A percentile compares a stretch with the other conserved stretches of the same genome.
These are phyloP conservation scores for Panurus biarmicus DNA, from an alignment of 2,113 vertebrate genomes.

Conservation along the genomic window DNA sequence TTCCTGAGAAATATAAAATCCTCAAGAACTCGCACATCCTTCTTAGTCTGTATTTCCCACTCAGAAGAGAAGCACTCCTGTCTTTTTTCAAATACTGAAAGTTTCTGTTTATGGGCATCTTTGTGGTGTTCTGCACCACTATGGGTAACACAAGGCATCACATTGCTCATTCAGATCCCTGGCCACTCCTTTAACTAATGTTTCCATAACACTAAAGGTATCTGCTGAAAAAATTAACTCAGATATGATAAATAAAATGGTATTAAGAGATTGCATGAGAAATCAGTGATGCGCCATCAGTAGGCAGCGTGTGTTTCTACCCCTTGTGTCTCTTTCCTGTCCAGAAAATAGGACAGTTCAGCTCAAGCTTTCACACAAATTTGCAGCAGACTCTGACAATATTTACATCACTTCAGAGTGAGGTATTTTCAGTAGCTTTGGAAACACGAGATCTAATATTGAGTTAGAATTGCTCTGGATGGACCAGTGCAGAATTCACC, in stretches of 20 bases:
- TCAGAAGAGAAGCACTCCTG: not conserved
- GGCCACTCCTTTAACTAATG: not conserved
- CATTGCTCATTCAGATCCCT: not conserved
- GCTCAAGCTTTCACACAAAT: not conserved
- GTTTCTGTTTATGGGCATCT: not conserved
- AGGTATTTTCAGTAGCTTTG: not conserved
- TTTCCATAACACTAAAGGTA: not conserved
- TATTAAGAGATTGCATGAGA: not conserved
- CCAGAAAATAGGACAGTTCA: not conserved
- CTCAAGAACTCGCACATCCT: not conserved
- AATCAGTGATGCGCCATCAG: not conserved
- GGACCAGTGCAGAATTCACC: not conserved
- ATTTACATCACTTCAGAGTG: not conserved
- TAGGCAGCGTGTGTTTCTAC: not conserved
- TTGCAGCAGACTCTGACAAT: not conserved
- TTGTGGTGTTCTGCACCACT: not conserved
- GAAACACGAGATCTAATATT: not conserved
- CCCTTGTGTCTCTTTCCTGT: fast-evolving
- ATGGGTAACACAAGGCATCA: not conserved
- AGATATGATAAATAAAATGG: not conserved
- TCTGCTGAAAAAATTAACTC: not conserved
- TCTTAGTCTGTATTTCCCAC: not conserved
- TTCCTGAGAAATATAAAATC: not conserved
- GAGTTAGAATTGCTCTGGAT: not conserved
- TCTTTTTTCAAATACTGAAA: not conserved